Conservation (phyloP, 37 sponge, comb jelly and placozoan species). For the Cladorhizidae sp. region DNA sequence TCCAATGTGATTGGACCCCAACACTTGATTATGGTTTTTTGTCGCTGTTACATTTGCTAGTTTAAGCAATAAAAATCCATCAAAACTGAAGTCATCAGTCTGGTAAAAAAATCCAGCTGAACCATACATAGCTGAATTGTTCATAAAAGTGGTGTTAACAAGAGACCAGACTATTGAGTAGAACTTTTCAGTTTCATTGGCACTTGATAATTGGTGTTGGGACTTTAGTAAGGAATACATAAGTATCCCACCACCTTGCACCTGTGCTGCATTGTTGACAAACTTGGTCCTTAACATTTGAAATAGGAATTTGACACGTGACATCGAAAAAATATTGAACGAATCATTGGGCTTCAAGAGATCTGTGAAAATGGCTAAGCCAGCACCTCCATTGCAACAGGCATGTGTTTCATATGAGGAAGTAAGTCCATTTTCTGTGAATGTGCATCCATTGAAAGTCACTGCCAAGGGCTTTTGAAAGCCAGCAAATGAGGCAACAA, state of each 20-base stretch:
- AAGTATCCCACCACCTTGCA: neutral
- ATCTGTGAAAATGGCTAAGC: constrained; percentile 14
- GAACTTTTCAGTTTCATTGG: neutral
- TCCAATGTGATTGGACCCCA: neutral
- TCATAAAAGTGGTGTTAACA: neutral
- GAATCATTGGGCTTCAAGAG: neutral
- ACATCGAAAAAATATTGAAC: neutral
- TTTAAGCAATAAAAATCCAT: neutral
- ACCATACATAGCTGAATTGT: neutral
- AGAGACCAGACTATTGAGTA: neutral
- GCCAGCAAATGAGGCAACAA: constrained; percentile 4
- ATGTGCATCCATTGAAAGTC: neutral
- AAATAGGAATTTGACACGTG: neutral
- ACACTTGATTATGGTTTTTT: neutral
- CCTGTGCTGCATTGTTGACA: neutral
- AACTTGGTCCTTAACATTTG: neutral
- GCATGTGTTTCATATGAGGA: neutral
- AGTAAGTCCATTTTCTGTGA: neutral
- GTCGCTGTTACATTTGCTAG: neutral
- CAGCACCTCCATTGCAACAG: constrained; percentile 10
- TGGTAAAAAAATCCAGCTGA: constrained; percentile 1
- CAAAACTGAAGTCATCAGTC: neutral
- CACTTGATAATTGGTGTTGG: neutral
- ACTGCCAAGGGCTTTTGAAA: neutral
- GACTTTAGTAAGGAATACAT: neutral